These are phyloP conservation scores for Austrolebias charrua DNA, from an alignment of 2,797 vertebrate species.

Conservation along the genomic window DNA sequence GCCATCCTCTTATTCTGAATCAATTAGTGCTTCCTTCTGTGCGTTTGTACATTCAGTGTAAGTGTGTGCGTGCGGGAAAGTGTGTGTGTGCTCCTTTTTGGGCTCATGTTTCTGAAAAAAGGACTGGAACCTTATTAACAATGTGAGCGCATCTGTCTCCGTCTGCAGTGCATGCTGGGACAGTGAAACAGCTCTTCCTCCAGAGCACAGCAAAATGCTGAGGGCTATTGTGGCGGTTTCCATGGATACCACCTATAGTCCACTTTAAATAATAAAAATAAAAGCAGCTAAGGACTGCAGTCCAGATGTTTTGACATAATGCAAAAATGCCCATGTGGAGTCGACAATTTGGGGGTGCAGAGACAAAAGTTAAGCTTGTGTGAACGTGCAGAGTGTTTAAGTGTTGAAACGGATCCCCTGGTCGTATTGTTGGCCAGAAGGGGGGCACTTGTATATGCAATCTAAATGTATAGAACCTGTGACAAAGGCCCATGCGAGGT, in stretches of 20 bases:
- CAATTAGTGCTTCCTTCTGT: slow-evolving; percentile 80
- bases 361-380: slow-evolving; percentile 32
- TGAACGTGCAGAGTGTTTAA: slow-evolving; percentile 29
- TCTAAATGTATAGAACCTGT: slow-evolving; percentile 70
- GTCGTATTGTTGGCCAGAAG: slow-evolving; percentile 34
- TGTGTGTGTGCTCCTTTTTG: slow-evolving; percentile 19
- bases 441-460: slow-evolving; percentile 78
- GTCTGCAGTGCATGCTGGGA: slow-evolving; percentile 77
- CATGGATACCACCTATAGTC: slow-evolving; percentile 42
- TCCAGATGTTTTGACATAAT: slow-evolving; percentile 61
- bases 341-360: slow-evolving; percentile 40
- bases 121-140: slow-evolving; percentile 46
- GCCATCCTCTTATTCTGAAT: slow-evolving; percentile 73
- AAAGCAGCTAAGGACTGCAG: slow-evolving; percentile 76
- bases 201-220: slow-evolving; percentile 58
- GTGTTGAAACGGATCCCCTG: slow-evolving; percentile 55
- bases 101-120: slow-evolving; percentile 36
- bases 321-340: slow-evolving; percentile 66
- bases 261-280: slow-evolving; percentile 30
- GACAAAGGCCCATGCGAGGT: slow-evolving; percentile 60
- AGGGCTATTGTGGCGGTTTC: slow-evolving; percentile 50
- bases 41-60: slow-evolving; percentile 57
- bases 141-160: slow-evolving; percentile 65
- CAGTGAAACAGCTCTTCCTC: slow-evolving; percentile 59
- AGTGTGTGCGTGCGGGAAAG: slow-evolving; percentile 30